Conservation (phyloP, 2,888 invertebrate genomes). For the Pristionchus entomophagus region DNA sequence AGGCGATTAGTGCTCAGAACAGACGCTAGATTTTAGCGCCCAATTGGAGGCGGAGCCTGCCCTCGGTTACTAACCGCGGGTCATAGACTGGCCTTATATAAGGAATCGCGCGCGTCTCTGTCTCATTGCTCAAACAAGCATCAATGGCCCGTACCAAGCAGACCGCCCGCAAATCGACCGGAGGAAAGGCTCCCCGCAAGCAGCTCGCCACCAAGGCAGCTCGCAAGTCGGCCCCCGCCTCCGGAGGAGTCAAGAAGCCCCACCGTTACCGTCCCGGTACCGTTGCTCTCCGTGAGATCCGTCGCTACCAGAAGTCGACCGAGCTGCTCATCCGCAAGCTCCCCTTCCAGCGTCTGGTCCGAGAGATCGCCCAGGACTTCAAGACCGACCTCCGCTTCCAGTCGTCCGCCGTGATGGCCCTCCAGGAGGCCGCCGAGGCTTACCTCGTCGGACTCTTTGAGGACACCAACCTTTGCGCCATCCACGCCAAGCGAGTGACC, state of each 20-base stretch:
- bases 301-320: constrained; percentile 94
- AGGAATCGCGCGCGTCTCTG: no score
- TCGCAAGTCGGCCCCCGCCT: constrained; percentile 92
- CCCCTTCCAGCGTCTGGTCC: constrained; percentile 62
- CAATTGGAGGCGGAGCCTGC: no score
- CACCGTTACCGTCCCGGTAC: constrained; percentile 96
- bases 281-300: constrained; percentile 94
- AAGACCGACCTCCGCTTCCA: constrained; percentile 69
- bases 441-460: constrained; percentile 94
- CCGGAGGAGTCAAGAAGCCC: constrained; percentile 89
- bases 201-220: constrained; percentile 94
- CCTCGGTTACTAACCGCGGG: no score
- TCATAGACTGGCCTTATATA: no score
- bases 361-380: constrained; percentile 69
- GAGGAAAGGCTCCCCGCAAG: constrained; percentile 96
- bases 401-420: constrained; percentile 63
- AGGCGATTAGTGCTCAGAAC: no score
- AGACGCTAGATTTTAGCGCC: no score
- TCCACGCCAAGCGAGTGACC: constrained; percentile 95
- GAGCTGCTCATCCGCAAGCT: constrained; percentile 79
- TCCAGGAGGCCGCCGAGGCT: constrained; percentile 81
- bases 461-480: constrained; percentile 97
- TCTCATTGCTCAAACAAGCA: no score
- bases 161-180: constrained; percentile 95
- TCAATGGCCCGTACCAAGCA: constrained; percentile 98